Percentiles rank a stretch among this genome's conserved stretches.
These are phyloP conservation scores for Linnaemya tessellans DNA, from an alignment of 2,888 invertebrate genomes.

Conservation along the genomic window DNA sequence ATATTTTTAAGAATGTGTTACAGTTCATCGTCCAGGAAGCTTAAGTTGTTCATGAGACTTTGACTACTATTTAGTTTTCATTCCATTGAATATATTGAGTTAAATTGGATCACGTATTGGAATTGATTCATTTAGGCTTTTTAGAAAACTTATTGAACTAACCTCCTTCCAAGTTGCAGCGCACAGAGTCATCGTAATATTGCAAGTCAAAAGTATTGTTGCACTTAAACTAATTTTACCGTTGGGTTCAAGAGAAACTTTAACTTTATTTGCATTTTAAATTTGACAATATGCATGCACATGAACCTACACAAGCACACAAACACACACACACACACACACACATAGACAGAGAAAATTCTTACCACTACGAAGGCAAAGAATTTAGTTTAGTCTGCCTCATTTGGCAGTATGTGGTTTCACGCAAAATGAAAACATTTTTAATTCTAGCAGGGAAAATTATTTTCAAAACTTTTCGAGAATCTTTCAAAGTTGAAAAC, in stretches of 20 bases:
- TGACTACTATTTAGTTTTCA: too few relatives aligned
- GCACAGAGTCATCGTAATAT: constrained; percentile 1
- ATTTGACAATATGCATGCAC: constrained; percentile 55
- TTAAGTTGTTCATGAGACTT: too few relatives aligned
- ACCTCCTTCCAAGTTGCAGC: background rate
- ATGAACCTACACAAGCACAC: background rate
- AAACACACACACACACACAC: background rate
- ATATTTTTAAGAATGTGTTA: too few relatives aligned
- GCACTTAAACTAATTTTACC: constrained; percentile 68
- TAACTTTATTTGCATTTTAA: constrained; percentile 69
- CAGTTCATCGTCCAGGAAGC: too few relatives aligned
- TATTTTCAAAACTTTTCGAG: constrained; percentile 14
- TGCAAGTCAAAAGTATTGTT: constrained; percentile 44
- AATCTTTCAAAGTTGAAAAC: constrained; percentile 19
- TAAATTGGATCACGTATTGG: too few relatives aligned
- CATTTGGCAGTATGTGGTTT: constrained; percentile 53
- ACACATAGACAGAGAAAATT: background rate
- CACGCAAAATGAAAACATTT: constrained; percentile 34
- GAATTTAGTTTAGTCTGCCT: constrained; percentile 56
- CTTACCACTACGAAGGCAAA: constrained; percentile 22
- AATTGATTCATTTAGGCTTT: too few relatives aligned
- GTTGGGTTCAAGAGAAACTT: constrained; percentile 60
- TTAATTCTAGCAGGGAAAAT: constrained; percentile 19
- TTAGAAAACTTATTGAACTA: background rate
- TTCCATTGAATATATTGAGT: too few relatives aligned